These are phyloP conservation scores for Unio pictorum DNA, from an alignment of 2,888 invertebrate species.

Conservation along the genomic window DNA sequence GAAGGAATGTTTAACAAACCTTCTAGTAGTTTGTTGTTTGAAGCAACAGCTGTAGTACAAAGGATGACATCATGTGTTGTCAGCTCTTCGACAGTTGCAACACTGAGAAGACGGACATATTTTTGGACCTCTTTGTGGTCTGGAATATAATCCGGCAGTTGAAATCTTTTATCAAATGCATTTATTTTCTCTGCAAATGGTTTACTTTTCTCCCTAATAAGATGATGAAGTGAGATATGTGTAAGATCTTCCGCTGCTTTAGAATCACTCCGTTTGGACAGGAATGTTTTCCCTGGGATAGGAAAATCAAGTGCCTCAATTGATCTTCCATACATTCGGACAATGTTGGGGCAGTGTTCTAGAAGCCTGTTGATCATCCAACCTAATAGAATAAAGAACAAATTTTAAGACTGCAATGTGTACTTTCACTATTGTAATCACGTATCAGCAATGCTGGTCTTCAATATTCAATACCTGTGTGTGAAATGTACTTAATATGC, in stretches of 20 bases:
- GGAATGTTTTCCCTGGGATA: conserved; percentile 46
- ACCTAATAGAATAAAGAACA: conserved; percentile 20
- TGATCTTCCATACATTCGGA: conserved; percentile 59
- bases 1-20: neutral
- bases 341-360: conserved; percentile 40
- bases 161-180: conserved; percentile 23
- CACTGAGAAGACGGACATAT: conserved; percentile 25
- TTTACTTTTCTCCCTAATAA: conserved; percentile 36
- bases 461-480: no score
- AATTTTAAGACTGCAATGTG: neutral
- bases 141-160: conserved; percentile 7
- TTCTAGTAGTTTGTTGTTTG: conserved; percentile 26
- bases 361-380: conserved; percentile 31
- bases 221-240: conserved; percentile 38
- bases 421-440: neutral
- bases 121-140: conserved; percentile 18
- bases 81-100: conserved; percentile 39
- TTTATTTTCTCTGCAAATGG: conserved; percentile 19
- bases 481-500: no score
- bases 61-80: conserved; percentile 48
- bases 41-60: conserved; percentile 50
- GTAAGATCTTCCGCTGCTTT: conserved; percentile 25
- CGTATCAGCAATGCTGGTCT: neutral
- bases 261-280: conserved; percentile 23
- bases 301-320: conserved; percentile 57